phyloP scores from a whole-genome alignment of 1,140 invertebrate genomes.

The Maniola jurtina region DNA sequence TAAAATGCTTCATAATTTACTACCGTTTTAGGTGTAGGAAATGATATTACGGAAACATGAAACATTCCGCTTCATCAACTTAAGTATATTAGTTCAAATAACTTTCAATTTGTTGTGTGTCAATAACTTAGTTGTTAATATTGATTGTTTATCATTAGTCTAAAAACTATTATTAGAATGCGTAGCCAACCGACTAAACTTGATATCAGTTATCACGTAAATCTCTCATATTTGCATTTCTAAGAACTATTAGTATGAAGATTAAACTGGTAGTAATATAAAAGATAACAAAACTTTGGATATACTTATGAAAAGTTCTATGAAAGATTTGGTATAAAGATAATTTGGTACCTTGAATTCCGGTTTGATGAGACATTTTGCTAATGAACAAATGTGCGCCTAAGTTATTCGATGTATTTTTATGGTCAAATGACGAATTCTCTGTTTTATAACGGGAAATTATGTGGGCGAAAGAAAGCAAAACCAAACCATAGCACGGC shows the following conservation, averaged over 20 bases:
- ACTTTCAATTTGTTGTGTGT: constrained; percentile 6
- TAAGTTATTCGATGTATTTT: neutral
- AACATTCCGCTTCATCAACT: constrained; percentile 3
- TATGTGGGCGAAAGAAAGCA: constrained; percentile 26
- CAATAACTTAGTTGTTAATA: neutral
- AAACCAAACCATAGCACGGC: neutral
- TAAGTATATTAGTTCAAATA: constrained; percentile 3
- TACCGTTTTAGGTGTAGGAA: neutral
- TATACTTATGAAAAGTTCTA: neutral
- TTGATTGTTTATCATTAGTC: neutral
- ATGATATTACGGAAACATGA: neutral
- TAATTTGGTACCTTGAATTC: constrained; percentile 60
- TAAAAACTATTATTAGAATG: neutral
- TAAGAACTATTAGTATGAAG: neutral
- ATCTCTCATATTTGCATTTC: neutral
- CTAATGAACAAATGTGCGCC: constrained; percentile 1
- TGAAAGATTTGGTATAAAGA: neutral
- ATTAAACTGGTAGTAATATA: neutral
- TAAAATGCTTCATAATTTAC: neutral
- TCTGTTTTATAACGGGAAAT: constrained; percentile 31
- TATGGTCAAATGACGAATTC: constrained; percentile 7
- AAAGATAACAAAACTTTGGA: neutral
- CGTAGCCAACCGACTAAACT: neutral
- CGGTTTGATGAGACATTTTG: constrained; percentile 73
- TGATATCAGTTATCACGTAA: too few species aligned